These are phyloP conservation scores for Candidula unifasciata DNA, from an alignment of 2,888 invertebrate species.

Conservation along the genomic window DNA sequence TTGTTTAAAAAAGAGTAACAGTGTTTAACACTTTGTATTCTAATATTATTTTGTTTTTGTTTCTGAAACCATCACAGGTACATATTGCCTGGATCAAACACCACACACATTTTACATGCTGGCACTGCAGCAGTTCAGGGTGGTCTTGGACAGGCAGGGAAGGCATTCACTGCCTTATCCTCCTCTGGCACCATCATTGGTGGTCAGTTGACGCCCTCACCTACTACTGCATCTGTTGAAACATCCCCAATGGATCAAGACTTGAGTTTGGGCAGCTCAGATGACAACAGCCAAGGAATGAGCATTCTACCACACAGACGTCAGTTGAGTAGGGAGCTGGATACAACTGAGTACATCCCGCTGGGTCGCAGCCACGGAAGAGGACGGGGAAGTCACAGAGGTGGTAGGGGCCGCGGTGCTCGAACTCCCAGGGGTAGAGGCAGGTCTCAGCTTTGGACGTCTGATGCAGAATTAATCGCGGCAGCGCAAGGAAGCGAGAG, in stretches of 20 bases:
- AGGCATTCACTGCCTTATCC: constrained; percentile 48
- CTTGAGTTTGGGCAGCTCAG: not conserved
- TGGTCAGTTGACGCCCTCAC: constrained; percentile 48
- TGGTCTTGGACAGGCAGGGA: not conserved
- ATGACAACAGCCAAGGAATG: not conserved
- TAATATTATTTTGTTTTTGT: not conserved
- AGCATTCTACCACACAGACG: not conserved
- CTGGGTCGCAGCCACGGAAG: constrained; percentile 14
- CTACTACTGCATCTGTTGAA: constrained; percentile 24
- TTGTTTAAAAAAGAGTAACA: too few relatives aligned
- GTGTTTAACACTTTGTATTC: too few relatives aligned
- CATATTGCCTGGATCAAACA: constrained; percentile 49
- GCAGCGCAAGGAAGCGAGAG: not conserved
- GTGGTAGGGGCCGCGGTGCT: not conserved
- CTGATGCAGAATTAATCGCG: constrained; percentile 13
- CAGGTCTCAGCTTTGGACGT: constrained; percentile 20
- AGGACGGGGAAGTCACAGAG: constrained; percentile 16
- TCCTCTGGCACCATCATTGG: constrained; percentile 51
- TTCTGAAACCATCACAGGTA: constrained; percentile 36
- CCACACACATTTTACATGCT: constrained; percentile 43
- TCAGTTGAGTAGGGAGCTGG: constrained; percentile 18
- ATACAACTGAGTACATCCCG: constrained; percentile 46
- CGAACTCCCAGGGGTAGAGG: constrained; percentile 16
- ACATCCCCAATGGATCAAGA: constrained; percentile 46
- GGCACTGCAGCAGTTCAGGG: constrained; percentile 5